Percentiles rank a stretch among this genome's conserved stretches.
phyloP scores from a whole-genome alignment of 2,888 invertebrate genomes.

The Lingula anatina region DNA sequence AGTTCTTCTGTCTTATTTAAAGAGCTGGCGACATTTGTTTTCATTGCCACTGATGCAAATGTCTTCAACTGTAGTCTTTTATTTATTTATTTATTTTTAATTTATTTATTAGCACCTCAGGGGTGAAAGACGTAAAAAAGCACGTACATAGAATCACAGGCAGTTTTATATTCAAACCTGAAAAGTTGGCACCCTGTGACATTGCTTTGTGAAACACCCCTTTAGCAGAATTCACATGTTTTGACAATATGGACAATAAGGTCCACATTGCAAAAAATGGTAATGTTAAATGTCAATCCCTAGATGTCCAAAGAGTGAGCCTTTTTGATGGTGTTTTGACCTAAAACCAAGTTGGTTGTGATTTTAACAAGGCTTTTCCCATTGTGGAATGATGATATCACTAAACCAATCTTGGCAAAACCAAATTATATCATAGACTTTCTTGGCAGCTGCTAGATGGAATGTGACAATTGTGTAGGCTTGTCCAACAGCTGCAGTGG shows the following conservation, averaged over 20 bases:
- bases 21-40: not conserved
- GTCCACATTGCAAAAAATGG: no score
- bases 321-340: no score
- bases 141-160: constrained; percentile 12
- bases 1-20: not conserved
- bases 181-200: constrained; percentile 9
- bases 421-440: constrained; percentile 14
- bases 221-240: constrained; percentile 2
- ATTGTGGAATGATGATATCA: constrained; percentile 5
- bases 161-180: no score
- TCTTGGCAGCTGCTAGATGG: constrained; percentile 16
- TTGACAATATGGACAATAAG: not conserved
- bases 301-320: no score
- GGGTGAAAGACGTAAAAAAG: constrained; percentile 7
- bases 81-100: not conserved
- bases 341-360: no score
- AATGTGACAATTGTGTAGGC: constrained; percentile 15
- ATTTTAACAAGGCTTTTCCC: no score
- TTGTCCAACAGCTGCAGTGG: constrained; percentile 9
- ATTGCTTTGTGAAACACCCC: constrained; percentile 12
- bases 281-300: no score
- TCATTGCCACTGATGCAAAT: constrained; percentile 1
- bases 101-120: constrained; percentile 6
- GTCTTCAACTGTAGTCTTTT: not conserved
- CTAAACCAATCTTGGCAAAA: constrained; percentile 4